phyloP scores from a whole-genome alignment of 1,140 invertebrate species.

The Drosophila kepulauana region DNA sequence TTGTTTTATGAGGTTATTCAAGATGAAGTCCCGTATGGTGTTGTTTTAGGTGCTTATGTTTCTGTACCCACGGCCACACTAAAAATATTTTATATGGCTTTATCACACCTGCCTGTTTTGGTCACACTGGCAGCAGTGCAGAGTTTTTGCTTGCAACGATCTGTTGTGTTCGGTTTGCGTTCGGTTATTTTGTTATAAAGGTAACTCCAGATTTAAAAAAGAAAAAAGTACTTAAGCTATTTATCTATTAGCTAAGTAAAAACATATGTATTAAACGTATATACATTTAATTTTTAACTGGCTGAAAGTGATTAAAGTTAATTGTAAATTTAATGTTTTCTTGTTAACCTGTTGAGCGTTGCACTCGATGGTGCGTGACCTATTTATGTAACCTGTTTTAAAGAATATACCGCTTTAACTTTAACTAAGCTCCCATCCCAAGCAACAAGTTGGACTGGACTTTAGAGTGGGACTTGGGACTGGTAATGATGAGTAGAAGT shows the following conservation, averaged over 20 bases:
- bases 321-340: constrained; percentile 38
- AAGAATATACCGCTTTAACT: constrained; percentile 69
- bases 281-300: constrained; percentile 26
- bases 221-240: constrained; percentile 21
- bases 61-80: constrained; percentile 19
- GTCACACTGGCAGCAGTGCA: constrained; percentile 36
- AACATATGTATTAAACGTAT: not conserved
- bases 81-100: not conserved
- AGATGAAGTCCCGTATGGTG: too few relatives aligned
- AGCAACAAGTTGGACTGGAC: constrained; percentile 46
- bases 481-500: constrained; percentile 28
- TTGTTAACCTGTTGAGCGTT: constrained; percentile 71
- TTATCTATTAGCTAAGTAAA: constrained; percentile 33
- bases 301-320: constrained; percentile 24
- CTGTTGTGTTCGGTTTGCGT: constrained; percentile 43
- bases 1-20: too few relatives aligned
- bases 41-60: not conserved
- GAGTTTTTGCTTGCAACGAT: constrained; percentile 52
- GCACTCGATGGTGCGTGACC: constrained; percentile 79
- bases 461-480: constrained; percentile 12
- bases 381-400: constrained; percentile 84
- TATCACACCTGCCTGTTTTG: not conserved
- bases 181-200: constrained; percentile 54
- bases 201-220: constrained; percentile 53
- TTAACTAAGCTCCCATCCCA: constrained; percentile 45